phyloP scores from a whole-genome alignment of 2,113 vertebrate genomes.

The Heteronetta atricapilla region DNA sequence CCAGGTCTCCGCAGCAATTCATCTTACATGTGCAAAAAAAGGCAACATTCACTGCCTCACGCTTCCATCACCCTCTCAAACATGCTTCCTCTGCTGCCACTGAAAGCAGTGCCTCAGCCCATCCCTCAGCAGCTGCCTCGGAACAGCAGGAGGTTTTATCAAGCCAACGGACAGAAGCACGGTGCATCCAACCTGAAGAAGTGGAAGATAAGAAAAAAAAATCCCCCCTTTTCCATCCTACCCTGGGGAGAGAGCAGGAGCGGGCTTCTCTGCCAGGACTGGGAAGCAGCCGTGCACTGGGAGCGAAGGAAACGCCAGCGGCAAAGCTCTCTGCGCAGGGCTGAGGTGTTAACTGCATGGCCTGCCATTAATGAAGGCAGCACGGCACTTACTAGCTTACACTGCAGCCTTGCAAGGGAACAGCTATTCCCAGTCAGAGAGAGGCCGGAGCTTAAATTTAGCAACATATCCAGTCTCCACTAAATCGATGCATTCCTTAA shows the following conservation, averaged over 20 bases:
- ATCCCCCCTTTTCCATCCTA: neutral
- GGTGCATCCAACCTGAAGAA: fast-evolving
- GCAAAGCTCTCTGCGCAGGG: neutral
- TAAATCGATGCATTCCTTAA: conserved; percentile 46
- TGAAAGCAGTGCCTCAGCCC: neutral
- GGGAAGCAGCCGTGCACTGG: neutral
- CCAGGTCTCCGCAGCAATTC: neutral
- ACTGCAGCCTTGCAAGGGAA: neutral
- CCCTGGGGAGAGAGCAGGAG: neutral
- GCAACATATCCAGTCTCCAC: neutral
- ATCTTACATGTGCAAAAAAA: neutral
- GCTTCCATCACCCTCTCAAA: neutral
- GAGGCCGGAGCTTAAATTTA: conserved; percentile 15
- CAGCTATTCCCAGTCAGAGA: neutral
- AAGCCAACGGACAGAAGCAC: neutral
- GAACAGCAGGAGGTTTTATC: neutral
- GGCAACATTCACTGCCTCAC: neutral
- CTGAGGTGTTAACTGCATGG: neutral
- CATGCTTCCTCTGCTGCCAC: neutral
- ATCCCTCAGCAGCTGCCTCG: neutral
- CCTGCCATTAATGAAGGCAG: neutral
- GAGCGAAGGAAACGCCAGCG: fast-evolving
- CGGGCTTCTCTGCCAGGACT: fast-evolving
- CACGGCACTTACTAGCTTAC: neutral
- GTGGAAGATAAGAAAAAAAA: neutral